Evolutionary conservation across 2,113 vertebrate genomes (phyloP).

Genomic region (Mastomys natalensis): DNA sequence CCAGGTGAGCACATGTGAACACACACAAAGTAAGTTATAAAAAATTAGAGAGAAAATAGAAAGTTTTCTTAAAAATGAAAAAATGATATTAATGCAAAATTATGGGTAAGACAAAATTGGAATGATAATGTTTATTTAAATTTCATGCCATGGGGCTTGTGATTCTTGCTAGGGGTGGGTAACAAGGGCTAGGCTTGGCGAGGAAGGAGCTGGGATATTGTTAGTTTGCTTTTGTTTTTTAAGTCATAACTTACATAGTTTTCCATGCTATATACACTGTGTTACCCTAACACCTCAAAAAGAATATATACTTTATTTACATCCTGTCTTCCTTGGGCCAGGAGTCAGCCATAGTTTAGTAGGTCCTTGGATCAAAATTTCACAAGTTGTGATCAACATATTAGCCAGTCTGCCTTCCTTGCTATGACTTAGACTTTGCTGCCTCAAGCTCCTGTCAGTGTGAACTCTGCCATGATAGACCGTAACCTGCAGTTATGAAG

Average conservation of each 20-base stretch:
- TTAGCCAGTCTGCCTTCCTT: background rate
- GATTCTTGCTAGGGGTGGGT: too few species aligned
- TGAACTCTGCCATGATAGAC: too few species aligned
- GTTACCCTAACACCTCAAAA: background rate
- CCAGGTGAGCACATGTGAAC: too few species aligned
- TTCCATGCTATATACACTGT: background rate
- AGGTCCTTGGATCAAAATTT: background rate
- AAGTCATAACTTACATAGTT: background rate
- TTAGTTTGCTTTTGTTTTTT: too few species aligned
- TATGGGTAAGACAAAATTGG: background rate
- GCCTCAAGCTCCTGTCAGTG: background rate
- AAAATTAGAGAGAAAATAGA: too few species aligned
- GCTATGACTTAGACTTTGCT: background rate
- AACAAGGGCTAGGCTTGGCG: background rate
- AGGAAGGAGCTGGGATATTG: background rate
- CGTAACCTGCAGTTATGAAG: too few species aligned
- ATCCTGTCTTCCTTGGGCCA: background rate
- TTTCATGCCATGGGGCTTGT: background rate
- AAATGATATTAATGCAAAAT: constrained; percentile 9
- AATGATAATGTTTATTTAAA: background rate
- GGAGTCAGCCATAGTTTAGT: background rate
- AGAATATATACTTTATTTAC: background rate
- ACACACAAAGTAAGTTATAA: too few species aligned
- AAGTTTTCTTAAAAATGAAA: background rate
- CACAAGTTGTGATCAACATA: background rate